Conservation (phyloP, 2,797 vertebrate species). For the Tamandua tetradactyla region DNA sequence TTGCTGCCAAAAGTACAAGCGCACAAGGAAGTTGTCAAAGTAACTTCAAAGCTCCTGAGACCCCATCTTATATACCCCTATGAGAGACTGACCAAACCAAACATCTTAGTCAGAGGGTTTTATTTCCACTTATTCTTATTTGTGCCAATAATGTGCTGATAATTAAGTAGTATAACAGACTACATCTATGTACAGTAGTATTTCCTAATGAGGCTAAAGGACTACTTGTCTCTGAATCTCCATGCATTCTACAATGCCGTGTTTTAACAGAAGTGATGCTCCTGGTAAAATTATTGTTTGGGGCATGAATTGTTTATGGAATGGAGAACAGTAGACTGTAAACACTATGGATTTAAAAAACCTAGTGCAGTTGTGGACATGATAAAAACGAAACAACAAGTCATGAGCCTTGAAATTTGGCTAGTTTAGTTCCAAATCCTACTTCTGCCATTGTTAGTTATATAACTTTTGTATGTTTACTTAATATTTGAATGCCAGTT, state of each 20-base stretch:
- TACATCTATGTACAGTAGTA: neutral
- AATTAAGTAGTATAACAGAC: neutral
- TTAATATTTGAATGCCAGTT: neutral
- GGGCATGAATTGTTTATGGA: neutral
- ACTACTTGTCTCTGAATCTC: neutral
- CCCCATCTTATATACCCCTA: neutral
- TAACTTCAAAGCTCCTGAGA: neutral
- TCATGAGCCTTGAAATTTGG: neutral
- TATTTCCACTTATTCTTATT: neutral
- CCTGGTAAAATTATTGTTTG: neutral
- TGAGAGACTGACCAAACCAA: neutral
- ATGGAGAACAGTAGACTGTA: neutral
- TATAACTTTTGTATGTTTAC: neutral
- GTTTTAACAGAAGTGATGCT: neutral
- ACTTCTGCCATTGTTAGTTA: neutral
- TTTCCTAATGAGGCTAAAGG: neutral
- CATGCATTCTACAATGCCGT: neutral
- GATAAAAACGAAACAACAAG: neutral
- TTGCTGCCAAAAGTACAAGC: neutral
- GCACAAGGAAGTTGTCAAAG: neutral
- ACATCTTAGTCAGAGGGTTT: neutral
- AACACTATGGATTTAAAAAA: neutral
- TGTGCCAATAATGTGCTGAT: too few relatives aligned
- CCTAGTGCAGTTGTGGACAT: neutral
- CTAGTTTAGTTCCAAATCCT: neutral